Conservation (phyloP, 2,113 vertebrate species). For the Hemiscyllium ocellatum region DNA sequence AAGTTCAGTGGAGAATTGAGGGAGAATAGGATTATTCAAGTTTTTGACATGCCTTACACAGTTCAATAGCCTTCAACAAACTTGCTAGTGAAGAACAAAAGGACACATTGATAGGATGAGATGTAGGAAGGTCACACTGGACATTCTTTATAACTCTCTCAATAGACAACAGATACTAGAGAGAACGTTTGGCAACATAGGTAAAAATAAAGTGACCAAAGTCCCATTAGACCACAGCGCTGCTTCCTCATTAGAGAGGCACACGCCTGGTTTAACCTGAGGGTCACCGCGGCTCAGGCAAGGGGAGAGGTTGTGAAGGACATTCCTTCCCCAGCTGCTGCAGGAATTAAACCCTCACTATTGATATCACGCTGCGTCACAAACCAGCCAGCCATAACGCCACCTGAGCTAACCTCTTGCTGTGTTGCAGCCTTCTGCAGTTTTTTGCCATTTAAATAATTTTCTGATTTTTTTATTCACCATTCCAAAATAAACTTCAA, state of each 20-base stretch:
- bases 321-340: no score
- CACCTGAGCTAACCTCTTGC: no score
- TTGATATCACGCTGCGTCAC: no score
- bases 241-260: not conserved
- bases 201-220: no score
- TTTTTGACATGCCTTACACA: not conserved
- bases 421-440: no score
- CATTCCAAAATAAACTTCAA: no score
- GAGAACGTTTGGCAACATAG: not conserved
- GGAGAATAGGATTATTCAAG: not conserved
- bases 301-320: no score
- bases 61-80: not conserved
- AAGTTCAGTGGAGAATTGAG: not conserved
- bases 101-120: not conserved
- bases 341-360: no score
- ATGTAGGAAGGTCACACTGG: not conserved
- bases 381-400: no score
- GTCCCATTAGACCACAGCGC: not conserved
- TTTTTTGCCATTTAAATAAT: no score
- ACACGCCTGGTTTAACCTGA: not conserved
- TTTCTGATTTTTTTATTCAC: no score
- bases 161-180: not conserved
- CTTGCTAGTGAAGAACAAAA: not conserved
- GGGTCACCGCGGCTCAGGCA: no score
- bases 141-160: not conserved